These are phyloP conservation scores for Harpalus rufipes DNA, from an alignment of 2,888 invertebrate species.

Conservation along the genomic window DNA sequence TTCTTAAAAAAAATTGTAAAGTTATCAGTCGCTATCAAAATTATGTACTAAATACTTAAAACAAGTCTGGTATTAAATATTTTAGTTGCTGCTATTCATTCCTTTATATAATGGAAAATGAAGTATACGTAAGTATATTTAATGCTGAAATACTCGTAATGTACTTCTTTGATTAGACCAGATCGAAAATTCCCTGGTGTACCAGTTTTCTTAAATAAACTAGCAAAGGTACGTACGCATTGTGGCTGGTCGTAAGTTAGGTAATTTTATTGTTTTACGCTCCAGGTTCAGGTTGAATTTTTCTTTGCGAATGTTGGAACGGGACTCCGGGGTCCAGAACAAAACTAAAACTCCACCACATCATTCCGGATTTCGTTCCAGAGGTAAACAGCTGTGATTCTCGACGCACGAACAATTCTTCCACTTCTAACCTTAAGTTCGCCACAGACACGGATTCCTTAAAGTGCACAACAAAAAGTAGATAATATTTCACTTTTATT, in stretches of 20 bases:
- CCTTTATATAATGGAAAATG: no score
- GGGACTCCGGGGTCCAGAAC: slow-evolving; percentile 12
- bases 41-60: no score
- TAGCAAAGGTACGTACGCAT: background rate
- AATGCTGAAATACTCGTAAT: no score
- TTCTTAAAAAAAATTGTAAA: no score
- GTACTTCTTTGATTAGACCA: no score
- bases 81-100: no score
- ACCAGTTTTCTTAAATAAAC: background rate
- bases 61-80: no score
- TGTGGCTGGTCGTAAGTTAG: background rate
- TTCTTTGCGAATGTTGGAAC: slow-evolving; percentile 28
- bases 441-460: slow-evolving; percentile 26
- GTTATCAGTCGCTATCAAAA: no score
- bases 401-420: slow-evolving; percentile 31
- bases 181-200: no score
- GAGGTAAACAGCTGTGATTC: slow-evolving; percentile 12
- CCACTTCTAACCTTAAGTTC: slow-evolving; percentile 12
- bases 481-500: background rate
- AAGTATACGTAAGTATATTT: no score
- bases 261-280: background rate
- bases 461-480: background rate
- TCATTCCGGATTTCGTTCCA: slow-evolving; percentile 41
- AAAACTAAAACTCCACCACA: slow-evolving; percentile 44
- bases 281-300: slow-evolving; percentile 26